A percentile compares a stretch with the other conserved stretches of the same genome.
These are phyloP conservation scores for Hydractinia symbiolongicarpus DNA, from an alignment of 30 jellyfish, hydroid and myxozoan species.

Conservation along the genomic window DNA sequence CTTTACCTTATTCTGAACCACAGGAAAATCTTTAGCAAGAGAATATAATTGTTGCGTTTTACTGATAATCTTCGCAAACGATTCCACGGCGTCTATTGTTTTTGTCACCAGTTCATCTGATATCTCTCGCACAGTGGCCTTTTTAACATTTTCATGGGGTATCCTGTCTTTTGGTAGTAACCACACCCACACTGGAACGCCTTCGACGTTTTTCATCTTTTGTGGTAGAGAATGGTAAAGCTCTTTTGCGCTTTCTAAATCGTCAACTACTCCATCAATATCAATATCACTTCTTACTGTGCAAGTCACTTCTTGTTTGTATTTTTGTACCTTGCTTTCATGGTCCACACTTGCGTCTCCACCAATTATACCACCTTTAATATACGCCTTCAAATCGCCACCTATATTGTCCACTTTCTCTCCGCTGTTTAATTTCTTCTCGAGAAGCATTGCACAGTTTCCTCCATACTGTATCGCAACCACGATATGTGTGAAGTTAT, in stretches of 20 bases:
- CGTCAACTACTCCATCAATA: background rate
- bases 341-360: background rate
- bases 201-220: background rate
- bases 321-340: background rate
- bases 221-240: constrained; percentile 15
- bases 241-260: constrained; percentile 1
- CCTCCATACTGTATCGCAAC: constrained; percentile 32
- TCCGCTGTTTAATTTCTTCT: background rate
- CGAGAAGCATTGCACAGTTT: constrained; percentile 23
- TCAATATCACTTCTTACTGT: constrained; percentile 18
- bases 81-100: background rate
- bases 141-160: background rate
- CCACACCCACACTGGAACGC: constrained; percentile 28
- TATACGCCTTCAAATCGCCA: constrained; percentile 5
- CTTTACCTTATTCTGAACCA: background rate
- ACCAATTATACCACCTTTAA: background rate
- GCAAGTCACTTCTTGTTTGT: constrained; percentile 4
- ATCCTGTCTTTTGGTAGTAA: constrained; percentile 18
- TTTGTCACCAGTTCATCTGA: background rate
- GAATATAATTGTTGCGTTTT: background rate
- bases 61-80: background rate
- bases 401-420: background rate
- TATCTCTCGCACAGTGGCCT: constrained; percentile 6
- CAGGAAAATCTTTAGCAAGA: background rate
- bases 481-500: constrained; percentile 23